Evolutionary conservation across 2,113 vertebrate species (phyloP), one percentile per base, ranked within the genome.

Genomic region (Malurus cyaneus): DNA sequence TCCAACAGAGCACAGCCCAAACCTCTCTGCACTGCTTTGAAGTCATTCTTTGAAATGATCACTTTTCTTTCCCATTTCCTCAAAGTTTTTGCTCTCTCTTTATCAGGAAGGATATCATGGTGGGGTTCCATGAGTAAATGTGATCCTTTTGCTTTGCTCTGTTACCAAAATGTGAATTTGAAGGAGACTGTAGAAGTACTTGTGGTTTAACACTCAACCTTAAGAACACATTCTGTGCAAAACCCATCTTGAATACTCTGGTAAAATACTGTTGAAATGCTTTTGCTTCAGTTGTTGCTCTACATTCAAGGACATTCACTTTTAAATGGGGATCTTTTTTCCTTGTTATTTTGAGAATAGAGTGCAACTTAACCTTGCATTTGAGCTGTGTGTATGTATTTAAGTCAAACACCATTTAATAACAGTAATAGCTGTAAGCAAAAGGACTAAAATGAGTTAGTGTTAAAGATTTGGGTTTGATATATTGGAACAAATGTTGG

Each of bases 151-250:
- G 32, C 93, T 95, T 65, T 53, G 82, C 80, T 87, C 77, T 93
- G 80, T 86, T 91, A 47, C 93, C 36, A 5, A 36, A 89, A 86
- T 74, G 78, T 89, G 94, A 62, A 92, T 94, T 94, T 81, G 82
- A 79, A 80, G 41, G 83, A 69, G 56, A 18, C 50, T 53, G 29
- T 66, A 28, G 21, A 47, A 81, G 34, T 21, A 61, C 60, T 90
- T 39, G 23, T 56, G 53, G 53, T 82, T 64, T 92, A 57, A 88
- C 87, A 78, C 52, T 57, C n/a, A 49, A 36, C 86, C 24, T 44
- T 17, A 77, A 93, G 78, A 64, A 90, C 60, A 71, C 71, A 15
- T 64, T 70, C 56, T 83, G 26, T 34, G 57, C 65, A 86, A 85
- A 93, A 67, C 21, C 26, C 50, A 12, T 46, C 44, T 76, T 57